These are phyloP conservation scores for Calliphora vicina DNA, from an alignment of 1,140 invertebrate species.

Conservation along the genomic window DNA sequence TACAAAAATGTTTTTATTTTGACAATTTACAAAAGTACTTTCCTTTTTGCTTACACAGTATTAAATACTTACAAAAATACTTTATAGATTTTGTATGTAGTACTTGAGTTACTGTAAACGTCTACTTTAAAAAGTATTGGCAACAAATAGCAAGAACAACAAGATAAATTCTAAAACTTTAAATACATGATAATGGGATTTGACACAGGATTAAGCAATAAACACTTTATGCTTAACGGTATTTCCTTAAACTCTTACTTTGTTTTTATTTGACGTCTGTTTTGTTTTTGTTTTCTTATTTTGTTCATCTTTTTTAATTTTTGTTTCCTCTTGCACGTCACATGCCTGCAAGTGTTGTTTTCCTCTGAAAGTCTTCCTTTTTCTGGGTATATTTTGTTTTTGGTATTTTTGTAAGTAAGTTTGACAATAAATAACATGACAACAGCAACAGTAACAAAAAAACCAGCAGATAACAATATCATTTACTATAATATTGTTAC, in stretches of 20 bases:
- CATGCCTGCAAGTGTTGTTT: background rate
- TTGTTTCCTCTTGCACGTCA: background rate
- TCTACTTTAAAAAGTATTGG: no score
- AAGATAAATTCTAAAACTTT: background rate
- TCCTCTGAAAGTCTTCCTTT: background rate
- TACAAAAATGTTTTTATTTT: no score
- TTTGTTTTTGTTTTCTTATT: no score
- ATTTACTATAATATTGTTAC: constrained; percentile 24
- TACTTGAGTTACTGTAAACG: no score
- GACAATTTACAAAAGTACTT: no score
- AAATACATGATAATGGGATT: constrained; percentile 3
- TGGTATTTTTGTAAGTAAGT: background rate
- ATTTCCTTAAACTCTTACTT: background rate
- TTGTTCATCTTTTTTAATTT: no score
- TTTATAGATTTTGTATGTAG: no score
- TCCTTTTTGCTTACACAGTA: no score
- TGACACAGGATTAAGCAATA: background rate
- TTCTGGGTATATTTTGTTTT: background rate
- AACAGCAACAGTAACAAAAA: constrained; percentile 5
- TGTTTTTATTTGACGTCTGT: background rate
- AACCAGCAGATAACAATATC: constrained; percentile 26
- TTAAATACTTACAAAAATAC: no score
- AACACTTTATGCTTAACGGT: background rate
- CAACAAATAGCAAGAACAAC: no score
- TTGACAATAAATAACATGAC: constrained; percentile 12